Conservation (phyloP, 2,888 invertebrate genomes). For the Acanthoscelides obtectus region DNA sequence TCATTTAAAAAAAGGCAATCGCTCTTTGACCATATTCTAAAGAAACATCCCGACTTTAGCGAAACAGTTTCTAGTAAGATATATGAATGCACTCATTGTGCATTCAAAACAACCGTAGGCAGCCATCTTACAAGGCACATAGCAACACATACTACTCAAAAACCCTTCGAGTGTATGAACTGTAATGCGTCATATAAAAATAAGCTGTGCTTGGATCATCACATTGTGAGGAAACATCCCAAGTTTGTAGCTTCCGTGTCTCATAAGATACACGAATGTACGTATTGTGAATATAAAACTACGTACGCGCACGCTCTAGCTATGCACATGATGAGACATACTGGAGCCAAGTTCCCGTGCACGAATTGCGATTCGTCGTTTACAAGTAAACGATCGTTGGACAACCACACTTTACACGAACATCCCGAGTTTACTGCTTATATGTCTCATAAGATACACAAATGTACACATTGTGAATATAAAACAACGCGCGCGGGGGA, state of each 20-base stretch:
- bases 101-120: neutral
- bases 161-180: neutral
- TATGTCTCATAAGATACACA: neutral
- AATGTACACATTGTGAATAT: neutral
- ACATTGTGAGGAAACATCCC: neutral
- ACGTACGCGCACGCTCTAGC: neutral
- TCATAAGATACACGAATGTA: neutral
- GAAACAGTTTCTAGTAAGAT: neutral
- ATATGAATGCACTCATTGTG: neutral
- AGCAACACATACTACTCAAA: neutral
- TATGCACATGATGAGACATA: neutral
- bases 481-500: neutral
- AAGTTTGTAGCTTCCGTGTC: neutral
- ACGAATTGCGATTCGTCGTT: neutral
- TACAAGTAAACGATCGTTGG: neutral
- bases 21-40: neutral
- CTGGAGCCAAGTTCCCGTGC: neutral
- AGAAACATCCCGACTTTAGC: neutral
- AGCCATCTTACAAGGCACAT: neutral
- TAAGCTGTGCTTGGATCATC: neutral
- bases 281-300: neutral
- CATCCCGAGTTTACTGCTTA: neutral
- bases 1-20: neutral
- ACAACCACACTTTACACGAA: neutral
- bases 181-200: neutral